Evolutionary conservation across 2,888 invertebrate genomes (phyloP), one percentile per base, ranked within the genome.

Genomic region (Cheilosia scutellata): DNA sequence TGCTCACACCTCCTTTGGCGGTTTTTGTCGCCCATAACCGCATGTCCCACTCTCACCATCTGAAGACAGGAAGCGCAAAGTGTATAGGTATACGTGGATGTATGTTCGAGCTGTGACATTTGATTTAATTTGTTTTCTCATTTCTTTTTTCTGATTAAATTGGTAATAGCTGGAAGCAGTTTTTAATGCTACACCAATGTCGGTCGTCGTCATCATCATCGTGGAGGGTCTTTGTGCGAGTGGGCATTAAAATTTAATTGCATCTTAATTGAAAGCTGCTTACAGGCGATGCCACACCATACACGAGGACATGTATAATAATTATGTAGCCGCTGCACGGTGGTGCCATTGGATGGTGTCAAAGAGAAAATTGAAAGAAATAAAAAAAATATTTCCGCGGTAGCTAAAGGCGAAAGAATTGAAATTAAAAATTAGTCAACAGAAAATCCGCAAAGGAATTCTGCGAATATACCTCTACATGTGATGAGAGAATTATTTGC

Each of bases 181-280:
- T 71, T 65, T 74, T 68, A 66, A 72, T 70, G 62, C 65, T 62
- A 27, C 57, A 47, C 53, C 29, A 60, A 33, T 53, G 33, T 47
- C 40, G 60, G 33, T 20, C 47, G 53, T 27, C 20, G 29, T 27
- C 37, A 49, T 11, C 4, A 11, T 29, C 25, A 42, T 27, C 13
- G n/a, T 31, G 55, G 63, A 55, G 31, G 58, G 5, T 40, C 53
- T 47, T 27, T 62, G 62, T 57, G 68, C 68, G 66, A 47, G 60
- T 82, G 57, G 42, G 75, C 68, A 57, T 78, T 79, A 74, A 74
- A 74, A 83, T 79, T 83, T 70, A 83, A 78, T 83, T 78, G 74
- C 62, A 78, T 68, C 72, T 74, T 83, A 83, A 83, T 83, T 83
- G 79, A 74, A 83, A 79, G 78, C 68, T 68, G 16, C 74, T 74